Evolutionary conservation across 2,797 vertebrate genomes (phyloP), one percentile per base, ranked within the genome.

Genomic region (Intellagama lesueurii): DNA sequence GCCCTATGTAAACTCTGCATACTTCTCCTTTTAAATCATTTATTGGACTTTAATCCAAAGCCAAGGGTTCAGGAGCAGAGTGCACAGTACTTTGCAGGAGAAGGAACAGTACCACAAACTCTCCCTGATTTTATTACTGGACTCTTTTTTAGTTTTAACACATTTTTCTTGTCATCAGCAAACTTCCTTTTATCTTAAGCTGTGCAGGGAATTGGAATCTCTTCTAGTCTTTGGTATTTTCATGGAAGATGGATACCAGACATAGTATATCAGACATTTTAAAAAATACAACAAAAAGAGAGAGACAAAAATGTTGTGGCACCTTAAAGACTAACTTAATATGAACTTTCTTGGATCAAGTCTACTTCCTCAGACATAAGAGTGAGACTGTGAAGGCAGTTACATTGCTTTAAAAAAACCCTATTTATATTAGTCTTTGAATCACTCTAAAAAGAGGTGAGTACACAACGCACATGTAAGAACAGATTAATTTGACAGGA

Each of bases 11-110:
- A 94, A 88, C 30, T 95, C 86, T 86, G 7, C 81, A 5, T 94
- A 91, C 94, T 94, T 95, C 88, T 66, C 72, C 89, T 77, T 0
- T 4, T 94, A 91, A 94, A 92, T 95, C 64, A 69, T 92, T 88
- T 87, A 81, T 68, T 82, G 88, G 91, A 94, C 52, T 90, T 85
- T 40, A 95, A 91, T 92, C 79, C 89, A 85, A 79, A 89, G 56
- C 90, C 93, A 80, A 81, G 87, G 81, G 86, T 30, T 35, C 35
- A 85, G 26, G 69, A 91, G 86, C 85, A 1, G 78, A 88, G 7
- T 90, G 70, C 35, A 14, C 24, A 30, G 30, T 87, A 84, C 92
- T 90, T 90, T 90, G 80, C 80, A 83, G 81, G 85, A 84, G 19
- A 56, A n/a, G 82, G 75, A 89, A 66, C 60, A 89, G 44, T 22